Base-by-base conservation (phyloP, 2,888 invertebrate genomes). In the Andricus quercusramuli region DNA sequence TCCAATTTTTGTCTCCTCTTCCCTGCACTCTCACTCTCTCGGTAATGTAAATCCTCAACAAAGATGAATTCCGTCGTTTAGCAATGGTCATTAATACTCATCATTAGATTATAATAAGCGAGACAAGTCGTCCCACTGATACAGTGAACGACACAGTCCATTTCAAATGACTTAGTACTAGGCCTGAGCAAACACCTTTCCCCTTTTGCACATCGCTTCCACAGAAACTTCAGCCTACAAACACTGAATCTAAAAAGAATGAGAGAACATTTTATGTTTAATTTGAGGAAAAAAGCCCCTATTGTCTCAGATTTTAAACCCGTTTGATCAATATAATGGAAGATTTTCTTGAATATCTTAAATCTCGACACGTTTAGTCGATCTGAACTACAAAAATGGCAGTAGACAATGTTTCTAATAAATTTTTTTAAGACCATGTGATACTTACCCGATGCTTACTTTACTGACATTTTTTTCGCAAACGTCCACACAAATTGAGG, bases 61-160 rank as follows among this genome's bases (percentile, higher is more conserved):
- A 78, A 80, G 67, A 51, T 51, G 51, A 79, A 67, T 80, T 81
- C 82, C 78, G 78, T 81, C 80, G 80, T 85, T 83, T 83, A 80
- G 82, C 83, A 84, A 85, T 87, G 82, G 90, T 89, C 88, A 89
- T 90, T 90, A 92, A 91, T 92, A 91, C 90, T 90, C 88, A 88
- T 89, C 85, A 87, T 88, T 89, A 89, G 87, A 88, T 90, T 88
- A 89, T 85, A 77, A 81, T 88, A 89, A 90, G 88, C 84, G 87
- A 87, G 85, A 89, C 84, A 84, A 85, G 87, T 89, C 74, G 89
- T 89, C 91, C 91, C 92, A 91, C 92, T 92, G 92, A 92, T 92
- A 90, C 92, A 92, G 92, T 91, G 91, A 92, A 85, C 88, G 85
- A 82, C 74, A 79, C 67, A 84, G 85, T 84, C 83, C 78, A 79